Base-by-base conservation (phyloP, 53 echinoderm and acorn worm species). In the Luidia sarsii region DNA sequence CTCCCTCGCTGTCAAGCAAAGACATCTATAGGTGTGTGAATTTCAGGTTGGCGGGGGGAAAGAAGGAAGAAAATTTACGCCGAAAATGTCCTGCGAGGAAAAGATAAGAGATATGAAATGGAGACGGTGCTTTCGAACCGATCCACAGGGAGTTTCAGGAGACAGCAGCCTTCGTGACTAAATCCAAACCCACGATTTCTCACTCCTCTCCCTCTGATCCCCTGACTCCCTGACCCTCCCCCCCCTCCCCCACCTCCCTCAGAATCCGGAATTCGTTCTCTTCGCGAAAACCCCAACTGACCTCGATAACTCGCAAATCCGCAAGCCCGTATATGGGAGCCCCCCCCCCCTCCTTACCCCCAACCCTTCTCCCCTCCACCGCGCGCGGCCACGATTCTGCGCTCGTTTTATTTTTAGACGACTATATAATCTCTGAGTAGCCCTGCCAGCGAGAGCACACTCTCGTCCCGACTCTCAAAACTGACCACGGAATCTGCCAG, bases 261-360 rank as follows among this genome's bases (percentile, higher is more conserved):
- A 41, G 28, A 25, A 6, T n/a, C 20, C 35, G 11, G 10, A 32
- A 21, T 15, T 35, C 14, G 64, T 14, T 64, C 15, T 16, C 16
- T 6, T 64, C 36, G 19, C 38, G n/a, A n/a, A 38, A 64, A 39
- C 77, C 60, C 75, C 33, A 11, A 41, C 2, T 60, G 61, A 77
- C 77, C 77, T 77, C 61, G 77, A 77, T 77, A 77, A 77, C 59
- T 77, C 77, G 77, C 61, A 61, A 24, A 74, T 74, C 74, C 39
- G 50, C 33, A 31, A 32, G 70, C 25, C 41, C 36, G n/a, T n/a
- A n/a, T n/a, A n/a, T n/a, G n/a, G n/a, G n/a, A n/a, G n/a, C n/a
- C n/a, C n/a, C n/a, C n/a, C n/a, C n/a, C n/a, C n/a, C n/a, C n/a
- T 35, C 34, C 33, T 11, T 13, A 32, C 22, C 33, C 36, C 24